Conservation (phyloP, 2,113 vertebrate species). For the Burhinus oedicnemus region DNA sequence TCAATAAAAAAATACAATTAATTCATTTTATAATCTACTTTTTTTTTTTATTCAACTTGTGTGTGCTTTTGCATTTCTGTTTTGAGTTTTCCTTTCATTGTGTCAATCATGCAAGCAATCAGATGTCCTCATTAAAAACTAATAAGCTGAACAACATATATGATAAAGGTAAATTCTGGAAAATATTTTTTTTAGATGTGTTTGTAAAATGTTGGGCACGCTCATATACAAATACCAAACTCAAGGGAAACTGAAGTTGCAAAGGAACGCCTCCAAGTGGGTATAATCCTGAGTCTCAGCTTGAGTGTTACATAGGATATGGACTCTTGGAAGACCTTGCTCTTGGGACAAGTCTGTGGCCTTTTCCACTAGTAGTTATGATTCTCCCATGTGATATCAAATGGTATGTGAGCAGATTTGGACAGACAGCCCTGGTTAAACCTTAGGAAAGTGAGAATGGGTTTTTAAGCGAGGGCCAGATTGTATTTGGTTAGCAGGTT, state of each 20-base stretch:
- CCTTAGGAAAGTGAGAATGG: not conserved
- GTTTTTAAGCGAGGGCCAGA: not conserved
- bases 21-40: not conserved
- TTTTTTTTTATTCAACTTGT: not conserved
- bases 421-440: constrained; percentile 15
- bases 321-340: not conserved
- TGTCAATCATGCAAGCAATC: not conserved
- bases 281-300: not conserved
- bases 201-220: not conserved
- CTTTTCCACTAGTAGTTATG: not conserved
- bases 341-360: not conserved
- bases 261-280: not conserved
- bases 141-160: not conserved
- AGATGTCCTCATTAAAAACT: not conserved
- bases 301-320: fast-evolving
- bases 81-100: not conserved
- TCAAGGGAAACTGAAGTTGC: not conserved
- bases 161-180: not conserved
- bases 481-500: constrained; percentile 44
- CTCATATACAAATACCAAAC: not conserved
- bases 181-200: not conserved
- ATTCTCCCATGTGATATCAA: not conserved
- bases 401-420: not conserved
- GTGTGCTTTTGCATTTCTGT: not conserved
- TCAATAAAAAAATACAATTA: not conserved